These are phyloP conservation scores for Troides aeacus DNA, from an alignment of 2,888 invertebrate species.

Conservation along the genomic window DNA sequence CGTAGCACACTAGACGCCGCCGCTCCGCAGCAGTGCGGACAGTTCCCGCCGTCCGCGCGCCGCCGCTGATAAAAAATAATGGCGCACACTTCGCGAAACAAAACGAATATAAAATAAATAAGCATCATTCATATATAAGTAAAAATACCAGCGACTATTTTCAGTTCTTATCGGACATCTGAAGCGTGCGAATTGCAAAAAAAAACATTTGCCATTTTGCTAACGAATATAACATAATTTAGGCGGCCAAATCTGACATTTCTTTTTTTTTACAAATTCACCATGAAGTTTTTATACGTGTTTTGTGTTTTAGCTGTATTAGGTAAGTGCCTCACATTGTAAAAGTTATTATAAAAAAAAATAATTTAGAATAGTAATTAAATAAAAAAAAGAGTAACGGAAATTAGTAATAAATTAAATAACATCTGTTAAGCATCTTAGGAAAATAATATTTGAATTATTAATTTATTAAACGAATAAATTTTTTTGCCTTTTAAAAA, in stretches of 20 bases:
- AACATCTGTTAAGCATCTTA: too few species aligned
- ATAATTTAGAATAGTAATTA: too few species aligned
- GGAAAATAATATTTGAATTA: too few species aligned
- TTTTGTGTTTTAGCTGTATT: conserved; percentile 14
- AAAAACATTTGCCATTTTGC: background rate
- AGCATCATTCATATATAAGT: conserved; percentile 17
- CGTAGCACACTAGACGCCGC: conserved; percentile 16
- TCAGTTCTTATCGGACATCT: conserved; percentile 18
- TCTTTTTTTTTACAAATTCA: background rate
- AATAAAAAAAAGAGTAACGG: too few species aligned
- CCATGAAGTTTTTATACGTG: conserved; percentile 12
- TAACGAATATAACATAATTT: background rate
- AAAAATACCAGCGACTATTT: conserved; percentile 9
- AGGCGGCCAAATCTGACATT: background rate
- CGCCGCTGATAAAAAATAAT: conserved; percentile 26
- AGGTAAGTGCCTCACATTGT: conserved; percentile 14
- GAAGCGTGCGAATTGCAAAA: conserved; percentile 4
- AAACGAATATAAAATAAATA: conserved; percentile 25
- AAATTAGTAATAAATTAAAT: too few species aligned
- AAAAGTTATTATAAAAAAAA: background rate
- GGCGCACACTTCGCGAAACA: conserved; percentile 30
- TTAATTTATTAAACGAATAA: too few species aligned
- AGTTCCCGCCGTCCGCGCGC: conserved; percentile 17
- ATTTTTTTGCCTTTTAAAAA: too few species aligned
- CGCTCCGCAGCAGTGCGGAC: conserved; percentile 16